phyloP scores from a whole-genome alignment of 2,888 invertebrate species.

The Acanthosepion esculentum region DNA sequence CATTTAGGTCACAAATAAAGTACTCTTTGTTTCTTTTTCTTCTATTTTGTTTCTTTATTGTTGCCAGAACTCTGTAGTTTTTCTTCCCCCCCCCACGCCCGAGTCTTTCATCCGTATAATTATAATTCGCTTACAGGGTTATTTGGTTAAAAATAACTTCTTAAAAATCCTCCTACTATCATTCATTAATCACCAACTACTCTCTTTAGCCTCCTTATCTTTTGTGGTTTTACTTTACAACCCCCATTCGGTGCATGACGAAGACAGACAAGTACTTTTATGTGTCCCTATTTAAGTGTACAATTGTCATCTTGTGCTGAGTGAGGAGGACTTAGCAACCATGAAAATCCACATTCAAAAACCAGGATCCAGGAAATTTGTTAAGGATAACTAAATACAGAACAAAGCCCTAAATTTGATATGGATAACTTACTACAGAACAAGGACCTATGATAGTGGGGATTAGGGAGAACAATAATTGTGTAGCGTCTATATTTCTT shows the following conservation, averaged over 20 bases:
- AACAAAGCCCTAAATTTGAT: too few relatives aligned
- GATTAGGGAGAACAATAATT: too few relatives aligned
- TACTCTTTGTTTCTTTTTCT: neutral
- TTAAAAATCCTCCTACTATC: neutral
- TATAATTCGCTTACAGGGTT: neutral
- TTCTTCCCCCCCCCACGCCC: neutral
- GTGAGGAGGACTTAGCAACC: too few relatives aligned
- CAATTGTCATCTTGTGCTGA: too few relatives aligned
- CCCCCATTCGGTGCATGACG: neutral
- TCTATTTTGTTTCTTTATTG: too few relatives aligned
- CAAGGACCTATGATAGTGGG: too few relatives aligned
- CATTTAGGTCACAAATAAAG: neutral
- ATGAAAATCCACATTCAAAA: too few relatives aligned
- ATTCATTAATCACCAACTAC: neutral
- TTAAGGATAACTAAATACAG: too few relatives aligned
- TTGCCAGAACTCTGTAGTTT: neutral
- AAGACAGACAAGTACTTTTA: neutral
- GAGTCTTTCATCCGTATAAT: constrained; percentile 20
- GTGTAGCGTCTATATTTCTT: too few relatives aligned
- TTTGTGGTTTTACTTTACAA: neutral
- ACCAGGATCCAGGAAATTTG: too few relatives aligned
- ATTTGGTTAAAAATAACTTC: constrained; percentile 22
- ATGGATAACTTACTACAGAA: too few relatives aligned
- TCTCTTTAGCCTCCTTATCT: neutral
- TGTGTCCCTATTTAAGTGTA: too few relatives aligned